Percentiles rank a stretch among this genome's conserved stretches.
phyloP scores from a whole-genome alignment of 2,888 invertebrate species.

The Candidula unifasciata region DNA sequence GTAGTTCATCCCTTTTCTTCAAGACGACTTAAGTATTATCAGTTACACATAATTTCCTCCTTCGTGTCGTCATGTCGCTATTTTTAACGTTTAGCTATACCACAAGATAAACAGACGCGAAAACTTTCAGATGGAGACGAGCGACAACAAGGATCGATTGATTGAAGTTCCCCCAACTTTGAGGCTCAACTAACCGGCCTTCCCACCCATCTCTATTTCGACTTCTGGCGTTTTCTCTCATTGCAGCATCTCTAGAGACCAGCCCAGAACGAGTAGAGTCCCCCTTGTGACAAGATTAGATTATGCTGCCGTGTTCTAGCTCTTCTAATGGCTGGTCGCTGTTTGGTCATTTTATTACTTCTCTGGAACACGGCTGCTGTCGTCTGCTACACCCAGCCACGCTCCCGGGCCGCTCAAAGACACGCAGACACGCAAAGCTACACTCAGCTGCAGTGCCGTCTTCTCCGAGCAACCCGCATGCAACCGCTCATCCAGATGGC shows the following conservation, averaged over 20 bases:
- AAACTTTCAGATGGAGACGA: background rate
- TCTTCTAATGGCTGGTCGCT: conserved; percentile 54
- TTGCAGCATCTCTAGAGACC: conserved; percentile 37
- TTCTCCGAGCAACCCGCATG: conserved; percentile 33
- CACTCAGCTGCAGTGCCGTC: background rate
- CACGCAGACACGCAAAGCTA: conserved; percentile 41
- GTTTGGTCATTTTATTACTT: conserved; percentile 60
- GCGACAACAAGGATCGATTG: conserved; percentile 21
- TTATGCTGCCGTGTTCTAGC: conserved; percentile 56
- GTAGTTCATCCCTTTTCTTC: background rate
- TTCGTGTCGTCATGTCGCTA: background rate
- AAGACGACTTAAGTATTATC: no score
- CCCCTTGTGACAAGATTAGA: conserved; percentile 39
- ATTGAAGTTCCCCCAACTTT: conserved; percentile 7
- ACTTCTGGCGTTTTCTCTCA: conserved; percentile 32
- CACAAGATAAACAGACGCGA: background rate
- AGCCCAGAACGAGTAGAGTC: background rate
- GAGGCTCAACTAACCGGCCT: conserved; percentile 20
- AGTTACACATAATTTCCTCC: no score
- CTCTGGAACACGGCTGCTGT: conserved; percentile 19
- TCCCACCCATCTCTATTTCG: conserved; percentile 47
- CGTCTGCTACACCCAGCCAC: conserved; percentile 19
- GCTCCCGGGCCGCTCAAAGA: background rate
- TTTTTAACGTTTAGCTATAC: background rate
- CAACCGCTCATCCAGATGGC: conserved; percentile 41